A percentile compares a stretch with the other conserved stretches of the same genome.
These are phyloP conservation scores for Orientallactaga sibirica DNA, from an alignment of 2,797 vertebrate genomes.

Conservation along the genomic window DNA sequence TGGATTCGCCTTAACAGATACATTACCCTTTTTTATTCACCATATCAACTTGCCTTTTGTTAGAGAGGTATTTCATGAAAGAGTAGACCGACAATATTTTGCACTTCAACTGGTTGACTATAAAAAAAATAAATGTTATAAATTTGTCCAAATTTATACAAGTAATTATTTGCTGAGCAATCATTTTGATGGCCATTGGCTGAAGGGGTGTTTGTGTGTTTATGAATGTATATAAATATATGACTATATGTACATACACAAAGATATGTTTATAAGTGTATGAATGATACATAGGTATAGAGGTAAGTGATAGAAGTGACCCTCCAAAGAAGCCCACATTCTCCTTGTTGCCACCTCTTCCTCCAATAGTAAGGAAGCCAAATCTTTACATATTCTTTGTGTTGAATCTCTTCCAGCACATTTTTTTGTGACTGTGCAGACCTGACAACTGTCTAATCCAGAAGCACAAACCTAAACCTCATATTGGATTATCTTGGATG, in stretches of 20 bases:
- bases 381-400: background rate
- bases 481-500: background rate
- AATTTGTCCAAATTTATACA: background rate
- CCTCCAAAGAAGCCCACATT: background rate
- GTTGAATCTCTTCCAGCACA: background rate
- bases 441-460: background rate
- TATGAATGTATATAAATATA: background rate
- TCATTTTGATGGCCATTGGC: background rate
- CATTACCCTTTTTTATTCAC: accelerated
- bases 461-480: background rate
- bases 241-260: background rate
- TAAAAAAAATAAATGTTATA: background rate
- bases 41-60: background rate
- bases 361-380: accelerated
- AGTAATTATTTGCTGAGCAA: background rate
- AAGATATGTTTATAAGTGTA: background rate
- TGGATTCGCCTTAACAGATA: background rate
- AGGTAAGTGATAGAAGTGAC: background rate
- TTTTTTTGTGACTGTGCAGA: background rate
- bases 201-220: background rate
- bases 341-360: background rate
- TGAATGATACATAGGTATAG: accelerated
- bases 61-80: background rate
- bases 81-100: background rate
- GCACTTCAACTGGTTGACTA: background rate